phyloP scores from a whole-genome alignment of 2,888 invertebrate genomes.

The Cremastobaeus sp. region DNA sequence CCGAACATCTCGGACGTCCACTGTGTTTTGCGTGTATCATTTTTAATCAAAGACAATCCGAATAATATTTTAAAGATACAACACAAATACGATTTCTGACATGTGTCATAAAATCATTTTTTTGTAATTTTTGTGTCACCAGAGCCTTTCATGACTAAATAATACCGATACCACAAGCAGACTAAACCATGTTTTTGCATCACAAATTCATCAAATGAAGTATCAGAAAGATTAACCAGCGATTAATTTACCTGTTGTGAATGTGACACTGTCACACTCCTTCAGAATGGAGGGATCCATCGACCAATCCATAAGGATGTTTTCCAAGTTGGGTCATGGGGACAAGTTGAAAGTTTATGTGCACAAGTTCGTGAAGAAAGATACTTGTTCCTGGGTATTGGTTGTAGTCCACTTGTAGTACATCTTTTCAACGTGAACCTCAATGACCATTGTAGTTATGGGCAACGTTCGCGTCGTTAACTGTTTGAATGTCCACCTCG shows the following conservation, averaged over 20 bases:
- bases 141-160: background rate
- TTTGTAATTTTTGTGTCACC: background rate
- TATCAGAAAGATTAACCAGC: background rate
- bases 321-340: slow-evolving; percentile 88
- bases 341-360: slow-evolving; percentile 73
- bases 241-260: slow-evolving; percentile 68
- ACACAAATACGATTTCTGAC: background rate
- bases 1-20: no score
- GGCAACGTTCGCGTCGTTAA: slow-evolving; percentile 85
- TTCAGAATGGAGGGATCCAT: slow-evolving; percentile 78
- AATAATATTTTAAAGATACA: background rate
- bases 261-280: slow-evolving; percentile 73
- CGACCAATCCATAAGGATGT: slow-evolving; percentile 85
- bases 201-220: background rate
- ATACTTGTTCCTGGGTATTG: slow-evolving; percentile 87
- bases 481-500: slow-evolving; percentile 86
- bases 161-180: no score
- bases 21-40: no score
- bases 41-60: slow-evolving; percentile 3
- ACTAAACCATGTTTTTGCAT: slow-evolving; percentile 13
- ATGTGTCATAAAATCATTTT: slow-evolving; percentile 4
- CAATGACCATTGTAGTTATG: slow-evolving; percentile 88
- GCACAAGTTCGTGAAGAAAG: slow-evolving; percentile 86
- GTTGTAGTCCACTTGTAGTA: slow-evolving; percentile 90
- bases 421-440: slow-evolving; percentile 90